Evolutionary conservation across 2,113 vertebrate genomes (phyloP).

Genomic region (Pseudorhombus dupliciocellatus): DNA sequence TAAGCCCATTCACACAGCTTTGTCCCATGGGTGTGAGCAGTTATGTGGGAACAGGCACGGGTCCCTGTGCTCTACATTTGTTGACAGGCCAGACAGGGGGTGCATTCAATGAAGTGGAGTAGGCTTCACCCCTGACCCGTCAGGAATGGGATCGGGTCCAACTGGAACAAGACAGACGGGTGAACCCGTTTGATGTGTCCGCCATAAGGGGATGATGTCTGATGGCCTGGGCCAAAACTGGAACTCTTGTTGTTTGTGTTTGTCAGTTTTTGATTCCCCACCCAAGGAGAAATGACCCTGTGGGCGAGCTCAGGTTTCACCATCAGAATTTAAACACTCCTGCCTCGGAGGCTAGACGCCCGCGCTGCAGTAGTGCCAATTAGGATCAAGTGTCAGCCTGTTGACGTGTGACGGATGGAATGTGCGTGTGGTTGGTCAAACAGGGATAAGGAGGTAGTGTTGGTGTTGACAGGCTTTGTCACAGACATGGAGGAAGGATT

Average conservation of each 20-base stretch:
- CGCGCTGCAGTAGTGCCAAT: slow-evolving; percentile 66
- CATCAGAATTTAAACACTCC: slow-evolving; percentile 65
- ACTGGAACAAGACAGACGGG: slow-evolving; percentile 7
- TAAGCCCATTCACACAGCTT: slow-evolving; percentile 29
- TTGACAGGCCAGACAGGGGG: slow-evolving; percentile 65
- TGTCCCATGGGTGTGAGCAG: slow-evolving; percentile 26
- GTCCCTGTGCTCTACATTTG: slow-evolving; percentile 25
- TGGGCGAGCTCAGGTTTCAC: slow-evolving; percentile 66
- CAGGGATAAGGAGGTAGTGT: slow-evolving; percentile 54
- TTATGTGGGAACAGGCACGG: slow-evolving; percentile 49
- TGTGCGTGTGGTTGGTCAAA: slow-evolving; percentile 62
- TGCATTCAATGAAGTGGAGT: slow-evolving; percentile 51
- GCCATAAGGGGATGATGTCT: slow-evolving; percentile 4
- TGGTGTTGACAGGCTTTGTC: slow-evolving; percentile 69
- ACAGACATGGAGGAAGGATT: slow-evolving; percentile 54
- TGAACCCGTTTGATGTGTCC: slow-evolving; percentile 52
- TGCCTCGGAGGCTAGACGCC: slow-evolving; percentile 46
- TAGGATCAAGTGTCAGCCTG: slow-evolving; percentile 77
- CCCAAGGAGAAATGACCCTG: slow-evolving; percentile 64
- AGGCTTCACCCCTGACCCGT: slow-evolving; percentile 54
- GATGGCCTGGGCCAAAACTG: slow-evolving; percentile 45
- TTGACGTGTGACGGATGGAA: slow-evolving; percentile 79
- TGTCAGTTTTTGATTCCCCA: slow-evolving; percentile 63
- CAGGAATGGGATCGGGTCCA: slow-evolving; percentile 43
- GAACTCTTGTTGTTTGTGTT: slow-evolving; percentile 64